Conservation (phyloP, 2,797 vertebrate species). For the Urocyon cinereoargenteus region DNA sequence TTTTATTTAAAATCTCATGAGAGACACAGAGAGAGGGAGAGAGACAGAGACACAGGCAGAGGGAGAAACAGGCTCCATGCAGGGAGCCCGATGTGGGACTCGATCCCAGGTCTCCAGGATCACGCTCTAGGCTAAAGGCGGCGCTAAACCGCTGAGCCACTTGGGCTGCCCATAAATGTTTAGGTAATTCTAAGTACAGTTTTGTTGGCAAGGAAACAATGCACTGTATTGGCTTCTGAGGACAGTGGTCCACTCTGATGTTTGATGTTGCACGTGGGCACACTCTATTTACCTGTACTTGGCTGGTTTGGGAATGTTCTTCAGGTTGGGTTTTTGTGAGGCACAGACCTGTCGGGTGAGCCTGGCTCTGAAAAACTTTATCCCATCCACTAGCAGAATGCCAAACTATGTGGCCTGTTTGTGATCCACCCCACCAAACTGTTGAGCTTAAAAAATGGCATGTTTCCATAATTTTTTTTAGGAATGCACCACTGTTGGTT, state of each 20-base stretch:
- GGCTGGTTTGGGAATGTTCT: background rate
- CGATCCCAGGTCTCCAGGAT: too few species aligned
- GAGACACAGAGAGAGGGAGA: too few species aligned
- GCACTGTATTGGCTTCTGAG: background rate
- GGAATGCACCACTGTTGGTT: fast-evolving
- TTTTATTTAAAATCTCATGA: too few species aligned
- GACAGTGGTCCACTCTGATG: slow-evolving; percentile 22
- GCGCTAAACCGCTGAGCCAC: too few species aligned
- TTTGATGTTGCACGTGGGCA: slow-evolving; percentile 67
- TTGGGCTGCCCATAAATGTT: background rate
- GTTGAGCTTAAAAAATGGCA: background rate
- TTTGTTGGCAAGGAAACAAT: background rate
- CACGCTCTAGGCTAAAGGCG: too few species aligned
- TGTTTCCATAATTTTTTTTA: background rate
- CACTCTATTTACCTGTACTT: slow-evolving; percentile 52
- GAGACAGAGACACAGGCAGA: too few species aligned
- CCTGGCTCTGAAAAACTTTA: background rate
- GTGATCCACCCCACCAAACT: background rate
- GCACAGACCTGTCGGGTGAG: background rate
- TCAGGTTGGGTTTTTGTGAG: background rate
- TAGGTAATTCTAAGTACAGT: background rate
- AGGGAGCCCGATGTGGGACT: too few species aligned
- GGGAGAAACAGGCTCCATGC: too few species aligned
- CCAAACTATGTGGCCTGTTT: background rate
- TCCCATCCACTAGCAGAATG: background rate